phyloP scores from a whole-genome alignment of 2,797 vertebrate species.

The Thamnophis elegans region DNA sequence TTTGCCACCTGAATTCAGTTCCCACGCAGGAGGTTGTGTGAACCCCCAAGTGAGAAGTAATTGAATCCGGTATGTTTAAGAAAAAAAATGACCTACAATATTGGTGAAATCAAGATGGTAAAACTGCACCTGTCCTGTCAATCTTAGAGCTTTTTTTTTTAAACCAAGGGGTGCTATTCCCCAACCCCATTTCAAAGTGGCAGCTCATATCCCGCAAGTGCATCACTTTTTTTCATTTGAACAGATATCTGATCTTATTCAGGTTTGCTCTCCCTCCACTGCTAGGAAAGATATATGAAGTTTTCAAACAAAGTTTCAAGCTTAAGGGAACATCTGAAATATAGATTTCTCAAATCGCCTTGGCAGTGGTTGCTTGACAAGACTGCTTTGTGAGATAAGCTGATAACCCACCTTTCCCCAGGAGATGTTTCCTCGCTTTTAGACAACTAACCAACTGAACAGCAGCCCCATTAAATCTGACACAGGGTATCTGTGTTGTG shows the following conservation, averaged over 20 bases:
- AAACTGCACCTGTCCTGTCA: conserved; percentile 36
- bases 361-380: conserved; percentile 37
- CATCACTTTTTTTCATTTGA: conserved; percentile 60
- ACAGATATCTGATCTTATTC: conserved; percentile 53
- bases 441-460: conserved; percentile 48
- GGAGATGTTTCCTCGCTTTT: conserved; percentile 10
- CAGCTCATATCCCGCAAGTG: conserved; percentile 38
- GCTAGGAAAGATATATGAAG: conserved; percentile 36
- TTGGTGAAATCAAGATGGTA: conserved; percentile 46
- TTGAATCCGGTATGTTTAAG: conserved; percentile 39
- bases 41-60: conserved; percentile 43
- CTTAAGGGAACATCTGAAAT: conserved; percentile 56
- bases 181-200: neutral
- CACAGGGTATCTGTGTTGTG: conserved; percentile 49
- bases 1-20: neutral
- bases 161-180: neutral
- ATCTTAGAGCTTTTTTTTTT: neutral
- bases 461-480: conserved; percentile 56
- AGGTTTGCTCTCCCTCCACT: conserved; percentile 55
- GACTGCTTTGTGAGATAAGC: conserved; percentile 44
- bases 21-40: conserved; percentile 31
- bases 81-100: conserved; percentile 46
- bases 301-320: conserved; percentile 64
- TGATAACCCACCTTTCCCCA: conserved; percentile 48
- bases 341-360: conserved; percentile 29